phyloP scores from a whole-genome alignment of 2,888 invertebrate genomes.

The Teleiodes luculella region DNA sequence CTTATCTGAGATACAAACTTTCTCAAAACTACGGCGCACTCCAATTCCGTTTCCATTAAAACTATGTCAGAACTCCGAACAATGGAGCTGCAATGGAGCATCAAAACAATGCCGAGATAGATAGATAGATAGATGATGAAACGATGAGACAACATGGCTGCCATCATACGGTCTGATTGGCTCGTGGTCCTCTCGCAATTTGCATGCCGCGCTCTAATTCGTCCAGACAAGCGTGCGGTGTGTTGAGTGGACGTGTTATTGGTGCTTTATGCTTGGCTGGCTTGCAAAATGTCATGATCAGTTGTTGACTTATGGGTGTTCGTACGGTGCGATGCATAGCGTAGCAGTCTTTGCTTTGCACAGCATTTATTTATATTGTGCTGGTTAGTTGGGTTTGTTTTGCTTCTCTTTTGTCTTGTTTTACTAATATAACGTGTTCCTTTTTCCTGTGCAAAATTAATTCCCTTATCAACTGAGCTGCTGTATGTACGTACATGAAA shows the following conservation, averaged over 20 bases:
- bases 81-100: not conserved
- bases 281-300: not conserved
- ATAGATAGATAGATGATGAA: no score
- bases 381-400: no score
- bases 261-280: not conserved
- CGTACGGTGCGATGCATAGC: no score
- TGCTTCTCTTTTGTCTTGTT: no score
- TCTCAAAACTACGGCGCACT: not conserved
- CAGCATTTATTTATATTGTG: no score
- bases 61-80: not conserved
- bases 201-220: constrained; percentile 30
- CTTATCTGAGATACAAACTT: no score
- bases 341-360: no score
- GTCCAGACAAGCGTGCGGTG: not conserved
- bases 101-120: not conserved
- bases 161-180: constrained; percentile 9
- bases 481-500: no score
- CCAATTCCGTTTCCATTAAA: not conserved
- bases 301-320: not conserved
- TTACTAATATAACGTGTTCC: no score
- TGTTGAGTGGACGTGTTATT: not conserved
- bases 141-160: not conserved
- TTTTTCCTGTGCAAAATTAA: no score
- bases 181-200: constrained; percentile 15
- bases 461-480: no score